Base-by-base conservation (phyloP, 1,140 invertebrate genomes). In the Drosophila orena region DNA sequence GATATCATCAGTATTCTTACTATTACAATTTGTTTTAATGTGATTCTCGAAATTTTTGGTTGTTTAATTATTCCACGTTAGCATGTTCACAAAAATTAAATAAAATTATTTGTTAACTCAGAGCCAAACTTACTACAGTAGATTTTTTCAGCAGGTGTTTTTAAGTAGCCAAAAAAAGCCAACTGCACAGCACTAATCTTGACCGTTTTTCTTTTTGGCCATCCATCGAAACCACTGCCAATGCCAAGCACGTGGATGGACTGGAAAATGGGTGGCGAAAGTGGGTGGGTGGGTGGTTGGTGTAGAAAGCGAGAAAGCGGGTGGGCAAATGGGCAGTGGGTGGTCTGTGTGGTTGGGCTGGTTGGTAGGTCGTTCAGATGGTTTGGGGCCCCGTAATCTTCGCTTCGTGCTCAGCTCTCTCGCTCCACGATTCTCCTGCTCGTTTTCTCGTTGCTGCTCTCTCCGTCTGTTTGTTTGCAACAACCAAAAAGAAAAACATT, bases 401-500 rank as follows among this genome's bases (percentile, higher is more conserved):
- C 52, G 72, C 60, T 75, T 75, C 38, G 70, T 74, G 40, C 35
- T 37, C 60, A 43, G 61, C 53, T 78, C 60, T 46, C 47, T 73
- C 24, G 34, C 17, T 54, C 20, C 30, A 11, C 30, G 49, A 52
- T 52, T 35, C 49, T 50, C 15, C n/a, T 20, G 8, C 42, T 40
- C 20, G 35, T 27, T 72, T 20, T 5, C 42, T 40, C 20, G 35
- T 27, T 72, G 15, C 34, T 17, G 30, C 49, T 42, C 40, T 62
- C 49, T 56, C 49, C 69, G 65, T 70, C 68, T 70, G 68, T 75
- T 72, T 88, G 77, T 86, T 80, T 84, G 62, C 64, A 81, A 61
- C 72, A 81, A 58, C 72, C 78, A 72, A 81, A 61, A 81, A 66
- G 71, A 76, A 68, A 73, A 69, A 85, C 85, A 88, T 85, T 90